Percentiles rank a stretch among this genome's conserved stretches.
phyloP scores from a whole-genome alignment of 1,140 invertebrate genomes.

The Dufourea novaeangliae region DNA sequence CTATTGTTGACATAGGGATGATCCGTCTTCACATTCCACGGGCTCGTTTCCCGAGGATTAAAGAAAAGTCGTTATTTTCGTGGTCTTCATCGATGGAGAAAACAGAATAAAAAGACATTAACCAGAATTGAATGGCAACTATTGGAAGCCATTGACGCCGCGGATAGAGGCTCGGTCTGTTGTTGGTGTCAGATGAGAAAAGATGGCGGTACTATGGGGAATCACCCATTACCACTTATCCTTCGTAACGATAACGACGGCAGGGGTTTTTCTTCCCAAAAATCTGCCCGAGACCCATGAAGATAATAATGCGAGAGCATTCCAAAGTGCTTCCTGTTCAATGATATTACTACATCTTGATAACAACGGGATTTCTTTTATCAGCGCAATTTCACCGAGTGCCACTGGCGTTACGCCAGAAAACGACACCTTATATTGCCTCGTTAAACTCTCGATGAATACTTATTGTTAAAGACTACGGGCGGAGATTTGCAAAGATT shows the following conservation, averaged over 20 bases:
- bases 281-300: neutral
- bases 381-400: conserved; percentile 16
- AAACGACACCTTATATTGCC: conserved; percentile 11
- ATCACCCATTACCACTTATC: neutral
- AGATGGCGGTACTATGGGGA: neutral
- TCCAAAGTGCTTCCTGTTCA: conserved; percentile 1
- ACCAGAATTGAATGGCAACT: neutral
- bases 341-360: conserved; percentile 26
- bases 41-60: no score
- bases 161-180: no score
- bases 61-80: no score
- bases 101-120: neutral
- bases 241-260: conserved; percentile 16
- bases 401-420: conserved; percentile 10
- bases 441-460: conserved; percentile 35
- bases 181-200: neutral
- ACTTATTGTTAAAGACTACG: conserved; percentile 10
- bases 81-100: no score
- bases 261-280: neutral
- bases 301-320: neutral
- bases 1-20: no score
- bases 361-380: conserved; percentile 39
- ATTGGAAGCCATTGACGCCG: neutral
- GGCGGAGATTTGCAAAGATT: neutral
- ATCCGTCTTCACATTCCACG: no score